Base-by-base conservation (phyloP, 2,113 vertebrate genomes). In the Amphiprion percula region DNA sequence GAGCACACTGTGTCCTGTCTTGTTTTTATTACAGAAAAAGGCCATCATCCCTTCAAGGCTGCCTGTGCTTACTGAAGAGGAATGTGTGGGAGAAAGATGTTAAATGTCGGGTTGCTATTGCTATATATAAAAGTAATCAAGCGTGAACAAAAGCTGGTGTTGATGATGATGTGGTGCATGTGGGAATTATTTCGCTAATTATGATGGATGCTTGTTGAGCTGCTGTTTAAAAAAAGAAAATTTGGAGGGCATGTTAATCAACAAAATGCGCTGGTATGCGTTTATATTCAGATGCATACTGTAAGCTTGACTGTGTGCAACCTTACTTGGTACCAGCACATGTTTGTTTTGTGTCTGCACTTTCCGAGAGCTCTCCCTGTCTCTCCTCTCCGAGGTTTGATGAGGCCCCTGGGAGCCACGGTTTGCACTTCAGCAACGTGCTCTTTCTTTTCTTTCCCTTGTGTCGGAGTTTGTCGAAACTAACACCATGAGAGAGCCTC, bases 101-200 rank as follows among this genome's bases (percentile, higher is more conserved):
- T 81, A 82, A 78, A 88, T 41, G 72, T 7, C 59, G 72, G 71
- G 33, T 68, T 78, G 79, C 86, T 81, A 73, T 73, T n/a, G 61
- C 83, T 84, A 56, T 81, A 80, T 86, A 84, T 88, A 82, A 87
- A 86, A 81, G 74, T 87, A 89, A 90, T 90, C 84, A 89, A 65
- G 83, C 73, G 9, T 85, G 77, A 79, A 90, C 70, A 73, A 90
- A 83, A 63, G 79, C 77, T 67, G 79, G 65, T 79, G 86, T 80
- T 88, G 82, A 83, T 73, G 80, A 87, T 78, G 79, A 83, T 83
- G 71, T 19, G 59, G 80, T 54, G 72, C 84, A 68, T 68, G 84
- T 74, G 79, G 80, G 82, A 89, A 88, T 87, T 85, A 46, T 89
- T 84, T 79, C 49, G 55, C 62, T 87, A 87, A 91, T 89, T 80